Base-by-base conservation (phyloP, 2,888 invertebrate genomes). In the Aleiodes testaceus region DNA sequence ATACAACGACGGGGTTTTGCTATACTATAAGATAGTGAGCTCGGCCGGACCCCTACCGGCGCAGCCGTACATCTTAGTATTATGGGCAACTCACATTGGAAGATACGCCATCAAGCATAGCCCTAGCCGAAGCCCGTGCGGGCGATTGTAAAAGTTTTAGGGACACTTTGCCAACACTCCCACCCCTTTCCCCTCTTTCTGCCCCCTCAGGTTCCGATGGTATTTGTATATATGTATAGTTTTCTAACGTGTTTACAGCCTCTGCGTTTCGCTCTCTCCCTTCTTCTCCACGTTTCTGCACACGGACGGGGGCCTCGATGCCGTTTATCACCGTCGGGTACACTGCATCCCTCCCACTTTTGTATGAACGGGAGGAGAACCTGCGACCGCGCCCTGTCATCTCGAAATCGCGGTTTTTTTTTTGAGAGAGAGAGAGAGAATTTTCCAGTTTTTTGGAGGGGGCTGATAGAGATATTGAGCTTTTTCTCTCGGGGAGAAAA, bases 31-130 rank as follows among this genome's bases (percentile, higher is more conserved):
- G 84, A 82, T 84, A 83, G 84, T 76, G 80, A 81, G 84, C 80
- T 83, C 82, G 84, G 83, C 83, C 80, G 82, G 86, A 86, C 87
- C 87, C 87, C 87, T 87, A 86, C 89, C 89, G 89, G 90, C 90
- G 90, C 90, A 90, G 90, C 88, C 90, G 90, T 90, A 90, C 90
- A 90, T 87, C 87, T 90, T 90, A 90, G 90, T 90, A 89, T 90
- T 90, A 90, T 90, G 90, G 90, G 89, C 90, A 89, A 89, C 90
- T 90, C 90, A 90, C 90, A 90, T 90, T 90, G 90, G 90, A 90
- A 90, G 90, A 90, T 90, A 89, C 90, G 90, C 90, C 90, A 90
- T 90, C 90, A 90, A 90, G 89, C 89, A 89, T 89, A 89, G 88
- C 89, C 89, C 89, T 87, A 86, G 87, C 82, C 82, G 84, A 71